These are phyloP conservation scores for Aporrectodea caliginosa DNA, from an alignment of 1,140 invertebrate species.

Conservation along the genomic window DNA sequence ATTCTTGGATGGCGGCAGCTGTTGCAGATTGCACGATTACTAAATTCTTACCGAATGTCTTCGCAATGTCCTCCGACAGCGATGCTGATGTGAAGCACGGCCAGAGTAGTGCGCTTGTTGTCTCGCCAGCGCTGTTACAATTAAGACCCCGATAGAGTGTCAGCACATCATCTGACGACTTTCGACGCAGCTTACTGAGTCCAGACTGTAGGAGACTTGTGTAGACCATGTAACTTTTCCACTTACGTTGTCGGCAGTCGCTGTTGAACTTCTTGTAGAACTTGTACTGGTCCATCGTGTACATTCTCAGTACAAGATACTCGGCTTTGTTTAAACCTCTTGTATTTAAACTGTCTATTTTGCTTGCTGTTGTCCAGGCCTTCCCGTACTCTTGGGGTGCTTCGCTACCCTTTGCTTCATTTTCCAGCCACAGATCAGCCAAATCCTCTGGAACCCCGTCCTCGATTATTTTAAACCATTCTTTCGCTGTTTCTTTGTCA, in stretches of 20 bases:
- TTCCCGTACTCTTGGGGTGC: not conserved
- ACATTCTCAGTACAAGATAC: not conserved
- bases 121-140: not conserved
- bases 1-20: too few relatives aligned
- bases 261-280: not conserved
- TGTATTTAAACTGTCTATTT: not conserved
- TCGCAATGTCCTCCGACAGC: too few relatives aligned
- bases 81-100: too few relatives aligned
- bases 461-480: not conserved
- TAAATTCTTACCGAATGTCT: too few relatives aligned
- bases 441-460: not conserved
- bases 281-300: not conserved
- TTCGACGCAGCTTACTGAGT: not conserved
- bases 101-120: too few relatives aligned
- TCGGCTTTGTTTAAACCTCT: not conserved
- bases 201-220: not conserved
- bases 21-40: too few relatives aligned
- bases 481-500: not conserved
- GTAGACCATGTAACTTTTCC: not conserved
- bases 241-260: not conserved
- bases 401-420: not conserved
- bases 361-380: not conserved
- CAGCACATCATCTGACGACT: not conserved
- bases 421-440: not conserved
- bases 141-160: not conserved